Evolutionary conservation across 2,113 vertebrate genomes (phyloP).

Genomic region (Heterochromis multidens): DNA sequence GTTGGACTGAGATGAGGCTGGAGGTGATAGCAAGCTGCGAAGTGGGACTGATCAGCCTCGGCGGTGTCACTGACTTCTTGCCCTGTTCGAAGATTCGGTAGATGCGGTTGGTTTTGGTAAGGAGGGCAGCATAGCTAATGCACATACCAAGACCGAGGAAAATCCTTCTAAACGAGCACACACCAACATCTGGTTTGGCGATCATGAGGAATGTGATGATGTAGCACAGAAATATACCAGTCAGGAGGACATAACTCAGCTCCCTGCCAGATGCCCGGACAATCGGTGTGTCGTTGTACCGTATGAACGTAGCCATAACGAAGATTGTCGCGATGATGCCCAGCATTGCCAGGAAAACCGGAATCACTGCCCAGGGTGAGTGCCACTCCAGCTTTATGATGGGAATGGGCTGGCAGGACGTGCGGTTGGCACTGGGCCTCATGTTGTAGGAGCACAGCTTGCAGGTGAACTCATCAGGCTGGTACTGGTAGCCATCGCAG

Average conservation of each 20-base stretch:
- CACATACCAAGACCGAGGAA: conserved; percentile 96
- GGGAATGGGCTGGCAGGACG: conserved; percentile 87
- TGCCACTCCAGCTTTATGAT: conserved; percentile 93
- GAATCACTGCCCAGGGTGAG: conserved; percentile 92
- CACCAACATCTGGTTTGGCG: conserved; percentile 86
- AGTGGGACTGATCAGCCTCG: conserved; percentile 91
- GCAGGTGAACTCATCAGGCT: conserved; percentile 87
- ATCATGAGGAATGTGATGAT: conserved; percentile 98
- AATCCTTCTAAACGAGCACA: conserved; percentile 90
- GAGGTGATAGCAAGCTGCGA: conserved; percentile 94
- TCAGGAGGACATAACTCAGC: conserved; percentile 92
- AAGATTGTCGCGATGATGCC: conserved; percentile 92
- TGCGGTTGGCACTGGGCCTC: conserved; percentile 88
- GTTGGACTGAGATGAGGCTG: conserved; percentile 90
- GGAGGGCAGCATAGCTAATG: conserved; percentile 92
- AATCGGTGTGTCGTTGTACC: conserved; percentile 94
- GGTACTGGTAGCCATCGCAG: conserved; percentile 93
- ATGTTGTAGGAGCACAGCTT: conserved; percentile 88
- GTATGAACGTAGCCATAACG: conserved; percentile 90
- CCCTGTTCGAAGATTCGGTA: conserved; percentile 96
- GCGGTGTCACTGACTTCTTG: conserved; percentile 92
- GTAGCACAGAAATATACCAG: conserved; percentile 94
- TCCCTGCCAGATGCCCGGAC: conserved; percentile 91
- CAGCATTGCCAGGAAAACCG: conserved; percentile 92
- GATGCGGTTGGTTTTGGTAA: conserved; percentile 97